Base-by-base conservation (phyloP, 2,888 invertebrate genomes). In the Dusona sp. region DNA sequence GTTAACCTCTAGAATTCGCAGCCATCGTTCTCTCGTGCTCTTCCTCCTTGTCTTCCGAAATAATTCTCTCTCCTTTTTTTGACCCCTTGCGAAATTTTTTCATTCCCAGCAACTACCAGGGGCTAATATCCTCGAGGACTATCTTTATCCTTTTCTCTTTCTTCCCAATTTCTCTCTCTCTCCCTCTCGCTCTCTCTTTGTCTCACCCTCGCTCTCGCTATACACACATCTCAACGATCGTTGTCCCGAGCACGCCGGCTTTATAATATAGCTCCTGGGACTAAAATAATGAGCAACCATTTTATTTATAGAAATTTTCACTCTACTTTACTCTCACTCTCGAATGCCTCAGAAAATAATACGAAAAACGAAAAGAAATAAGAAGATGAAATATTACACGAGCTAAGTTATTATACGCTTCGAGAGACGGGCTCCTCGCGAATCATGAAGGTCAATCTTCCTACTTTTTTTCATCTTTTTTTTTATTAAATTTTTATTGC, bases 301-400 rank as follows among this genome's bases (percentile, higher is more conserved):
- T 73, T 91, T 93, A 93, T 93, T 93, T 93, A 92, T 93, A 93
- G 93, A 86, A 79, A 78, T 83, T 87, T 88, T 89, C 86, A 85
- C 91, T 89, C 89, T 87, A 88, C 83, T n/a, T n/a, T n/a, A n/a
- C n/a, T 84, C 19, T 64, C 64, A n/a, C 73, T 87, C 84, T 78
- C 42, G 84, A 51, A 19, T 82, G 84, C 70, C 85, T 85, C 88
- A 11, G 25, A 72, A 36, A 13, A 61, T 29, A 48, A 79, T 36
- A 67, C 8, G 67, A 72, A 61, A 25, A 82, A 84, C 57, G 67
- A 80, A 85, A 72, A 54, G 36, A 87, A 80, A 84, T 13, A 84
- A 85, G 87, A 89, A 51, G 11, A 13, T 29, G 4, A 42, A 38
- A 54, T 38, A 54, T 33, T 19, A 73, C 25, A 64, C 13, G 51